Conservation (phyloP, 2,888 invertebrate genomes). For the Listrodromus nycthemerus region DNA sequence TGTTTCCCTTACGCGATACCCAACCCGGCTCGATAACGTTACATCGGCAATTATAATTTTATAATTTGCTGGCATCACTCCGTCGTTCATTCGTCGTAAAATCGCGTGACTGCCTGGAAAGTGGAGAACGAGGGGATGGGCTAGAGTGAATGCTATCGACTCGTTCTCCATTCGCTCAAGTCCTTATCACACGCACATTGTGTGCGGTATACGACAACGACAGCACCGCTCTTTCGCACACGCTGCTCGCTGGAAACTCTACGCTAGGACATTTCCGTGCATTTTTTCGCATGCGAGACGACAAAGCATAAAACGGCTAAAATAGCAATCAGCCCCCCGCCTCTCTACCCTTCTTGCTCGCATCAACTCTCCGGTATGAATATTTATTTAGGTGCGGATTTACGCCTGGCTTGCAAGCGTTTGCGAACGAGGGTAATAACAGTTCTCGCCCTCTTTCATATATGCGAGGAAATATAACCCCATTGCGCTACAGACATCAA, state of each 20-base stretch:
- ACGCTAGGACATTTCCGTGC: conserved; percentile 30
- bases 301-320: conserved; percentile 27
- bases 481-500: conserved; percentile 27
- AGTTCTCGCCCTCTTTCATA: not conserved
- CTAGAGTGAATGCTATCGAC: conserved; percentile 20
- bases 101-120: conserved; percentile 13
- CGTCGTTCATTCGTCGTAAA: not conserved
- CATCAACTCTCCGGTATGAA: conserved; percentile 43
- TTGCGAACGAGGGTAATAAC: conserved; percentile 19
- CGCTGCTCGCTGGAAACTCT: conserved; percentile 11
- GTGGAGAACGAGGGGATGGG: conserved; percentile 13
- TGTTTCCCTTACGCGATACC: not conserved
- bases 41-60: not conserved
- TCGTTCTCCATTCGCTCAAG: conserved; percentile 26
- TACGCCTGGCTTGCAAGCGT: conserved; percentile 41
- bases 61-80: not conserved
- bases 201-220: not conserved
- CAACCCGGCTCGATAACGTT: not conserved
- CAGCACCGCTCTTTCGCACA: conserved; percentile 17
- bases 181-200: conserved; percentile 52
- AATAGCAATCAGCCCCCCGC: conserved; percentile 28
- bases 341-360: not conserved
- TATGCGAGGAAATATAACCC: conserved; percentile 23
- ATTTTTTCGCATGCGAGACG: conserved; percentile 53
- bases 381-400: conserved; percentile 58